Percentiles rank a stretch among this genome's conserved stretches.
Evolutionary conservation across 2,888 invertebrate genomes (phyloP).

Genomic region (Junonia oenone): DNA sequence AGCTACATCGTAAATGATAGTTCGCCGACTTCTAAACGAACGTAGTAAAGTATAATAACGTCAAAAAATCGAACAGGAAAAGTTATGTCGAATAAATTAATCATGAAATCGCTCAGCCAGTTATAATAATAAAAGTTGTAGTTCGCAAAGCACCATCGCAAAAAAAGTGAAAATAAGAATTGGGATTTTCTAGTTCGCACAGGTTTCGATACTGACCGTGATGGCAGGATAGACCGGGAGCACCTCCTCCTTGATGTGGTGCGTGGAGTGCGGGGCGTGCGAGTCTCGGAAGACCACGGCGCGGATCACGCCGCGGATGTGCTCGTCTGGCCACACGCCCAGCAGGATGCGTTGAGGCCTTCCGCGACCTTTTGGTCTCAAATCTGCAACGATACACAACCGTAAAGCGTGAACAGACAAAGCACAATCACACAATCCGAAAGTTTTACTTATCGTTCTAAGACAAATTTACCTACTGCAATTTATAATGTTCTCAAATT

Average conservation of each 20-base stretch:
- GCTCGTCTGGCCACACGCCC: constrained; percentile 96
- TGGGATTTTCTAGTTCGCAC: constrained; percentile 16
- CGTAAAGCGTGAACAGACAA: constrained; percentile 72
- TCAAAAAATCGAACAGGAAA: background rate
- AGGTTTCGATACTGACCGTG: constrained; percentile 64
- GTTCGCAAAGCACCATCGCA: constrained; percentile 45
- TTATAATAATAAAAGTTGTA: constrained; percentile 42
- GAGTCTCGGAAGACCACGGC: constrained; percentile 95
- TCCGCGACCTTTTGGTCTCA: constrained; percentile 94
- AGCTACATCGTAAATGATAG: background rate
- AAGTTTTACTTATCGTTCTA: background rate
- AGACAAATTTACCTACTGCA: constrained; percentile 3
- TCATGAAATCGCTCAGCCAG: constrained; percentile 31
- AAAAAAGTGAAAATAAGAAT: constrained; percentile 14
- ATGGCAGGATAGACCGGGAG: constrained; percentile 65
- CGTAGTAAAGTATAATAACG: background rate
- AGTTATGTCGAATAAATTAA: background rate
- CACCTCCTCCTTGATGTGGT: constrained; percentile 87
- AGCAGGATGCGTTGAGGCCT: constrained; percentile 93
- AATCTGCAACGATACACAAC: constrained; percentile 82
- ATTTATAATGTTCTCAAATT: constrained; percentile 4
- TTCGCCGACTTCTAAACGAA: constrained; percentile 12
- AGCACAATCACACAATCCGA: constrained; percentile 26
- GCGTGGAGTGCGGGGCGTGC: constrained; percentile 84
- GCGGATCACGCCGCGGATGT: constrained; percentile 94